These are phyloP conservation scores for Priocnemis perturbator DNA, from an alignment of 2,888 invertebrate genomes.

Conservation along the genomic window DNA sequence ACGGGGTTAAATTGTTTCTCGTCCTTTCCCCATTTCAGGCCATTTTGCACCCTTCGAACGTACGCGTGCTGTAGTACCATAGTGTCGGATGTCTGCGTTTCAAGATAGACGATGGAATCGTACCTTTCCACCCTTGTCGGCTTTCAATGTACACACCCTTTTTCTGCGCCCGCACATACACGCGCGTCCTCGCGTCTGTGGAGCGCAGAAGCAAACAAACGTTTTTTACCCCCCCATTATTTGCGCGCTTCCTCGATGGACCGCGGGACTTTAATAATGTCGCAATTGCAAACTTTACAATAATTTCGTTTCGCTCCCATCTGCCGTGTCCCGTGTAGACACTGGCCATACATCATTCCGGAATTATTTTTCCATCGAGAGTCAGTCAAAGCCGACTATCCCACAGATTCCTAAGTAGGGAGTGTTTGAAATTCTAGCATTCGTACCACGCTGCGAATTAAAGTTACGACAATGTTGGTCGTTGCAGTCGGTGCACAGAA, in stretches of 20 bases:
- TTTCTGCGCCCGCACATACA: background rate
- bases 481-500: too few species aligned
- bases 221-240: conserved; percentile 33
- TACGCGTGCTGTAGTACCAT: conserved; percentile 33
- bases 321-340: too few species aligned
- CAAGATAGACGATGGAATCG: conserved; percentile 36
- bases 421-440: too few species aligned
- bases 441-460: too few species aligned
- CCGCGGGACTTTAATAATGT: conserved; percentile 44
- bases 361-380: too few species aligned
- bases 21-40: conserved; percentile 50
- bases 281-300: conserved; percentile 48
- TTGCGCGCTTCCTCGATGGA: conserved; percentile 42
- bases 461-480: too few species aligned
- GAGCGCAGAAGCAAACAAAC: conserved; percentile 23
- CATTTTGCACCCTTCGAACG: conserved; percentile 34
- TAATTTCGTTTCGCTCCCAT: conserved; percentile 43
- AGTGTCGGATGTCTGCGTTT: conserved; percentile 34
- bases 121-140: conserved; percentile 36
- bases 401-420: too few species aligned
- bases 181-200: background rate
- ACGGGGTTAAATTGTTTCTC: conserved; percentile 28
- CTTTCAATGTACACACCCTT: conserved; percentile 12
- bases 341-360: too few species aligned
- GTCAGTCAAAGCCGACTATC: too few species aligned